Evolutionary conservation across 1,140 invertebrate species (phyloP).

Genomic region (Atopsyche davidsoni): DNA sequence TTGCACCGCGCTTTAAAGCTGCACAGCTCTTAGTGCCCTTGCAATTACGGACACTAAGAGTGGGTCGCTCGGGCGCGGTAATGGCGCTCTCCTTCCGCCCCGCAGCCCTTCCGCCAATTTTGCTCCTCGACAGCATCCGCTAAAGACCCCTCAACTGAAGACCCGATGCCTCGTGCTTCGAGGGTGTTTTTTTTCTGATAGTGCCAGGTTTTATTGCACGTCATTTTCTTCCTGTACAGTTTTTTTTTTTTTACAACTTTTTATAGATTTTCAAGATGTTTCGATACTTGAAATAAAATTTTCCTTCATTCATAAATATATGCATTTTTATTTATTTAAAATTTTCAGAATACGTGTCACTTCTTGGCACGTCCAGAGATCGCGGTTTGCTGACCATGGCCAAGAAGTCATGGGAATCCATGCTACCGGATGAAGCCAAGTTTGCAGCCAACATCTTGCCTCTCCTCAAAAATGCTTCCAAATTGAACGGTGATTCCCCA

Average conservation of each 20-base stretch:
- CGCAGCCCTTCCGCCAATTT: too few species aligned
- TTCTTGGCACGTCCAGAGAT: constrained; percentile 40
- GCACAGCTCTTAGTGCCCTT: too few species aligned
- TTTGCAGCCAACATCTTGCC: constrained; percentile 49
- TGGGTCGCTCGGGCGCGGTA: too few species aligned
- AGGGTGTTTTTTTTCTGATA: too few species aligned
- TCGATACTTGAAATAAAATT: too few species aligned
- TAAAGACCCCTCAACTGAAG: too few species aligned
- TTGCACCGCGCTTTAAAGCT: too few species aligned
- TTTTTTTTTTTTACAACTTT: too few species aligned
- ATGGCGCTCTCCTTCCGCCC: too few species aligned
- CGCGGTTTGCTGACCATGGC: constrained; percentile 35
- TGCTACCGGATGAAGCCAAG: constrained; percentile 38
- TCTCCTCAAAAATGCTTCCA: constrained; percentile 49
- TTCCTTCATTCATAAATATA: constrained; percentile 6
- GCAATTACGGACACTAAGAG: too few species aligned
- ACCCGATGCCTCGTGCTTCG: too few species aligned
- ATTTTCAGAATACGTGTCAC: constrained; percentile 38
- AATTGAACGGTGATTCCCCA: constrained; percentile 53
- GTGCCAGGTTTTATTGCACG: constrained; percentile 5
- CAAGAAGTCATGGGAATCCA: constrained; percentile 42
- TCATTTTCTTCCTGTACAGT: constrained; percentile 3
- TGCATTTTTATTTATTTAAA: constrained; percentile 17
- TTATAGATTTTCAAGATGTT: constrained; percentile 5
- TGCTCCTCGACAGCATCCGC: too few species aligned